Conservation (phyloP, 2,797 vertebrate species). For the Dromococcyx pavoninus region DNA sequence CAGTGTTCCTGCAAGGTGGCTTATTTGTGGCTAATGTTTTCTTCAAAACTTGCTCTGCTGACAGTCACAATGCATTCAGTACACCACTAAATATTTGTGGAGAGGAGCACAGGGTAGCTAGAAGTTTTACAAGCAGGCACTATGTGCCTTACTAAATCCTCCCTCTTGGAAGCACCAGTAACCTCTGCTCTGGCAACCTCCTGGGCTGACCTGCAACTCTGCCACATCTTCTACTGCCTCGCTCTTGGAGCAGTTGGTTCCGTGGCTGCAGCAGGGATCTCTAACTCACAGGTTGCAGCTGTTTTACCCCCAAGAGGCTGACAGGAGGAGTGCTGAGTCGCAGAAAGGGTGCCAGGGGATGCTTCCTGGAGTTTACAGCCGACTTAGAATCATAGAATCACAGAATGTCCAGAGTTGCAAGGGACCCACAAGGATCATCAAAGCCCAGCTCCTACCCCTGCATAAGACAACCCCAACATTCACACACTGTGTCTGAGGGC, state of each 20-base stretch:
- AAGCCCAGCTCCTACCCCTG: too few species aligned
- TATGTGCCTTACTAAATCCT: background rate
- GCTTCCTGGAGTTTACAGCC: rapidly evolving
- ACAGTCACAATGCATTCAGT: too few species aligned
- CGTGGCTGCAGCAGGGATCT: background rate
- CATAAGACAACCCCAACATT: too few species aligned
- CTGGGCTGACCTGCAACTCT: background rate
- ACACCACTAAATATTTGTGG: background rate
- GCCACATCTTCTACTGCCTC: background rate
- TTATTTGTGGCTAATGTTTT: background rate
- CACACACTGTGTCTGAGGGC: too few species aligned
- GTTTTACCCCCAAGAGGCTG: background rate
- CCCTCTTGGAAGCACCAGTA: background rate
- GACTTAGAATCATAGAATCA: too few species aligned
- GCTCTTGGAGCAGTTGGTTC: background rate
- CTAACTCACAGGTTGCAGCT: background rate
- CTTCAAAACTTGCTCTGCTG: background rate
- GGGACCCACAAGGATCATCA: too few species aligned
- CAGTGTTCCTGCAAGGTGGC: background rate
- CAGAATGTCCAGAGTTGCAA: too few species aligned
- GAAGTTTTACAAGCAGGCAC: background rate
- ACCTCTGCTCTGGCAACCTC: background rate
- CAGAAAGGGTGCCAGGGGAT: background rate
- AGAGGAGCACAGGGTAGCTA: background rate
- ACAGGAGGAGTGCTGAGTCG: rapidly evolving